Percentiles rank a stretch among this genome's conserved stretches.
Conservation (phyloP, 2,888 invertebrate genomes). For the Calameuta pallipes region DNA sequence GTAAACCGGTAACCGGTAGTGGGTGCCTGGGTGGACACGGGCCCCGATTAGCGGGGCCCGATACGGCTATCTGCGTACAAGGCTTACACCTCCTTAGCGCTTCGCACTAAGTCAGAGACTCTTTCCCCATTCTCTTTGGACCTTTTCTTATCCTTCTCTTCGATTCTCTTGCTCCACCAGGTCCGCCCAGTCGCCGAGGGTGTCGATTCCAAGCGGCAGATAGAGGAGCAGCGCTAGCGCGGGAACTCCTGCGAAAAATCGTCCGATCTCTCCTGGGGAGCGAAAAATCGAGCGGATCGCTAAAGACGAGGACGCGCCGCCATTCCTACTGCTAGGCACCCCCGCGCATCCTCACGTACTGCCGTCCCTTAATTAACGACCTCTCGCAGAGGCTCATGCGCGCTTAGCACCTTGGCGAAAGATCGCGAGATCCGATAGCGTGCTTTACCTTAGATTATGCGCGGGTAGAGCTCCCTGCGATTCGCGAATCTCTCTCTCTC, state of each 20-base stretch:
- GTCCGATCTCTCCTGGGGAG: constrained; percentile 17
- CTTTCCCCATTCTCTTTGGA: background rate
- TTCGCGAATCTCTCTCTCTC: constrained; percentile 23
- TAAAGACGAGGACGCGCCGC: constrained; percentile 22
- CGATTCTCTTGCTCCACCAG: background rate
- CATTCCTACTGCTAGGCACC: background rate
- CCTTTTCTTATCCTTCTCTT: background rate
- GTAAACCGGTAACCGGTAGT: constrained; percentile 37
- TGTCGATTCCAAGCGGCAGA: constrained; percentile 51
- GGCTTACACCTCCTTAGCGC: constrained; percentile 46
- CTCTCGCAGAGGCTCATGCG: constrained; percentile 39
- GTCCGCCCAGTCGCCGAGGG: background rate
- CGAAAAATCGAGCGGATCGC: constrained; percentile 38
- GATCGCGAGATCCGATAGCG: constrained; percentile 58
- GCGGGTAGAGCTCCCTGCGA: constrained; percentile 28
- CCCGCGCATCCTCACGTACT: constrained; percentile 29
- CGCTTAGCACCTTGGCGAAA: constrained; percentile 43
- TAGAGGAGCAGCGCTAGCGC: constrained; percentile 27
- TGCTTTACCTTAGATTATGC: constrained; percentile 32
- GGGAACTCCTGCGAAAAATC: constrained; percentile 25
- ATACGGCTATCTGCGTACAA: constrained; percentile 50
- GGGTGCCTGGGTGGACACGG: constrained; percentile 46
- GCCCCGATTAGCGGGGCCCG: constrained; percentile 39
- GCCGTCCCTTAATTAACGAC: constrained; percentile 58
- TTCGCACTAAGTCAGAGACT: constrained; percentile 25